Evolutionary conservation across 1,140 invertebrate genomes (phyloP).

Genomic region (Oscheius sp.): DNA sequence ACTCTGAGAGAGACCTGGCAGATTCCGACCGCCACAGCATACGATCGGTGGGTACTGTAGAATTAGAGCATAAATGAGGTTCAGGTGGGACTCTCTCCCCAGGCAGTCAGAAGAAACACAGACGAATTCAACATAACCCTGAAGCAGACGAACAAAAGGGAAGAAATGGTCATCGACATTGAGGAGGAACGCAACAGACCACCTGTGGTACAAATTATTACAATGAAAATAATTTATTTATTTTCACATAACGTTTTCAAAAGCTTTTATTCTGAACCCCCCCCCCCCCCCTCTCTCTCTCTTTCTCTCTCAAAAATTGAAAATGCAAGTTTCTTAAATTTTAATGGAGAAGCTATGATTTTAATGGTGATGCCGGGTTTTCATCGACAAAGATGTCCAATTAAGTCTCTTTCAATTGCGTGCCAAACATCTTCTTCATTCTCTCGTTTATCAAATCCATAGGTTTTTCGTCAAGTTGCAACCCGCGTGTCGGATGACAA

Average conservation of each 20-base stretch:
- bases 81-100: slow-evolving; percentile 17
- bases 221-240: no score
- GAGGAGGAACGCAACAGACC: slow-evolving; percentile 21
- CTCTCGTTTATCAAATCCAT: no score
- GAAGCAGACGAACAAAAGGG: slow-evolving; percentile 8
- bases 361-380: background rate
- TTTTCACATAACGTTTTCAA: no score
- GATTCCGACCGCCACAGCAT: background rate
- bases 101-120: slow-evolving; percentile 26
- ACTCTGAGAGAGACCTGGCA: background rate
- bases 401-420: no score
- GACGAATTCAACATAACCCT: background rate
- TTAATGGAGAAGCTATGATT: background rate
- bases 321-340: no score
- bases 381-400: no score
- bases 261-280: no score
- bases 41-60: background rate
- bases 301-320: no score
- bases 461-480: no score
- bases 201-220: slow-evolving; percentile 20
- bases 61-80: background rate
- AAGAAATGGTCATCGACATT: slow-evolving; percentile 13
- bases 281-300: no score
- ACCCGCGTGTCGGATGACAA: no score
- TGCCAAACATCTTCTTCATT: no score